A percentile compares a stretch with the other conserved stretches of the same genome.
These are phyloP conservation scores for Saturnia pavonia DNA, from an alignment of 2,888 invertebrate genomes.

Conservation along the genomic window DNA sequence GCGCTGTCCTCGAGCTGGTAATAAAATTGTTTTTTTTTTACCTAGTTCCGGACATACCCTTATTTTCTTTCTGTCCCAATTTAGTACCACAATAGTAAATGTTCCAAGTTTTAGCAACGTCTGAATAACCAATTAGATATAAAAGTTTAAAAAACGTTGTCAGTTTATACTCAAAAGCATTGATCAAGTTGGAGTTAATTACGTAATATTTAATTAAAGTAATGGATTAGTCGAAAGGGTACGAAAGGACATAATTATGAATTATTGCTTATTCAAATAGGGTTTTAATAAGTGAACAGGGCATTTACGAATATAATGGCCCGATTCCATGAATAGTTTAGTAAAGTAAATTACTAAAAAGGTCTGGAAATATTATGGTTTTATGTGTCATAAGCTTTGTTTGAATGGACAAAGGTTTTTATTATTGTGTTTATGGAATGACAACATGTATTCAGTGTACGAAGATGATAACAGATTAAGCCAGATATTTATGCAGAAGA, in stretches of 20 bases:
- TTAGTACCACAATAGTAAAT: not conserved
- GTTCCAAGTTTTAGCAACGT: not conserved
- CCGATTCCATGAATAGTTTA: not conserved
- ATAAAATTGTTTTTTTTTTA: slow-evolving; percentile 7
- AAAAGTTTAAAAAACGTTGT: too few relatives aligned
- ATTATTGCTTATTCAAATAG: not conserved
- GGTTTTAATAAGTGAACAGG: not conserved
- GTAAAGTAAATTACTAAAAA: not conserved
- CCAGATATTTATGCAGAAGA: too few relatives aligned
- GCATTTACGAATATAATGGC: not conserved
- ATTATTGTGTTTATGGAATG: not conserved
- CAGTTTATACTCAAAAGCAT: not conserved
- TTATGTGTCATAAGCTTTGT: not conserved
- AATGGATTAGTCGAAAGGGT: not conserved
- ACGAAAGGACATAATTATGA: not conserved
- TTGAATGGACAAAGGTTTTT: not conserved
- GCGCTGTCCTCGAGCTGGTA: not conserved
- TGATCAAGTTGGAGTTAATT: not conserved
- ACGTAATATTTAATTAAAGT: not conserved
- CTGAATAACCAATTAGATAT: not conserved
- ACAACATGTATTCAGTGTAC: too few relatives aligned
- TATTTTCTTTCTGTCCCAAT: not conserved
- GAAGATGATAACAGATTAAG: too few relatives aligned
- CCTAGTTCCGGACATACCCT: not conserved
- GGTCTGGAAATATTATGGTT: not conserved